phyloP scores from a whole-genome alignment of 2,888 invertebrate species.

The Dolichomitus sp. region DNA sequence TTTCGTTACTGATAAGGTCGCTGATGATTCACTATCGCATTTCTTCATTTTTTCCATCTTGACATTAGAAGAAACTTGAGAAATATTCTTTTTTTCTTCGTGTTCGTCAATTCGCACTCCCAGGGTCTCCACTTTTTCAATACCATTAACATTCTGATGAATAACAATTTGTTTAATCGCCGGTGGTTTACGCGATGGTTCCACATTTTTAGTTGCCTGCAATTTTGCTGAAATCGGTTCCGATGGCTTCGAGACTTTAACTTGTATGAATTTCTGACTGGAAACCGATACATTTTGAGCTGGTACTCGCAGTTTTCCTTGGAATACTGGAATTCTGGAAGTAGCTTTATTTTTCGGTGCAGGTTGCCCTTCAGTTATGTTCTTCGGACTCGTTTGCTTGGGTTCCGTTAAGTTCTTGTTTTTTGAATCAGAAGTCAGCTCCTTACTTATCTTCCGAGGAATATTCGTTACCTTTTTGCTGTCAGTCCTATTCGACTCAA shows the following conservation, averaged over 20 bases:
- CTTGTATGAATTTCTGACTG: constrained; percentile 59
- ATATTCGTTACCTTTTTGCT: constrained; percentile 60
- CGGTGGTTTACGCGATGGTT: constrained; percentile 21
- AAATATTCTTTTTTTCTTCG: constrained; percentile 61
- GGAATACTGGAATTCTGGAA: constrained; percentile 78
- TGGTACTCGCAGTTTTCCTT: constrained; percentile 67
- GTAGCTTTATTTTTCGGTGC: constrained; percentile 61
- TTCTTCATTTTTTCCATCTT: constrained; percentile 55
- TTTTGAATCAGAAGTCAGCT: constrained; percentile 26
- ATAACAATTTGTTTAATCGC: constrained; percentile 56
- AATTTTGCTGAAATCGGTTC: constrained; percentile 15
- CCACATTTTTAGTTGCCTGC: background rate
- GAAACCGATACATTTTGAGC: constrained; percentile 68
- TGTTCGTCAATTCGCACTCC: constrained; percentile 42
- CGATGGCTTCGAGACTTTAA: constrained; percentile 55
- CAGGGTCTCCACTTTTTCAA: constrained; percentile 59
- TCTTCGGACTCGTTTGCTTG: constrained; percentile 13
- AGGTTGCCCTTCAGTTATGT: constrained; percentile 37
- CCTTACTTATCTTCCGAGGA: constrained; percentile 51
- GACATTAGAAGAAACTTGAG: constrained; percentile 69
- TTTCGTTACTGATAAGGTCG: background rate
- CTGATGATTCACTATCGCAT: background rate
- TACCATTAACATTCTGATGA: constrained; percentile 61
- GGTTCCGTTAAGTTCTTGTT: constrained; percentile 22
- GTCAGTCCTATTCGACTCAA: constrained; percentile 24